These are phyloP conservation scores for Nycticorax nycticorax DNA, from an alignment of 2,113 vertebrate genomes.

Conservation along the genomic window DNA sequence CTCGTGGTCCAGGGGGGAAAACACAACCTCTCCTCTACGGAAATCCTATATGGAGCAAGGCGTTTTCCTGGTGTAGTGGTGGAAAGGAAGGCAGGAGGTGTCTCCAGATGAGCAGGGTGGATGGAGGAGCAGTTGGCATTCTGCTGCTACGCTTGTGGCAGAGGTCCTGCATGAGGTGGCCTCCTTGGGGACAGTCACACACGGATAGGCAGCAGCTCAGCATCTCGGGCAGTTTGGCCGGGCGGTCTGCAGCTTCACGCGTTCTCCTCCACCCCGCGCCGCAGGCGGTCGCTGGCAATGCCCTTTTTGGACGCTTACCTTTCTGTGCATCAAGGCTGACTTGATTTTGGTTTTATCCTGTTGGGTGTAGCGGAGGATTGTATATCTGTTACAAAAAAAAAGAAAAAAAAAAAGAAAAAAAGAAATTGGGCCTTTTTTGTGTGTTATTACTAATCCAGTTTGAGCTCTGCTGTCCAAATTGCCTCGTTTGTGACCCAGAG, in stretches of 20 bases:
- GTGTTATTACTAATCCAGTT: constrained; percentile 34
- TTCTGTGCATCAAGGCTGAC: background rate
- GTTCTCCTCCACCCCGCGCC: fast-evolving
- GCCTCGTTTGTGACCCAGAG: constrained; percentile 60
- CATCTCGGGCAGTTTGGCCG: background rate
- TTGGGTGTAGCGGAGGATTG: background rate
- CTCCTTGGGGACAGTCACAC: background rate
- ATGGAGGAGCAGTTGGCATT: background rate
- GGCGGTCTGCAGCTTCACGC: fast-evolving
- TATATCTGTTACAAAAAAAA: background rate
- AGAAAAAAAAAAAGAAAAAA: background rate
- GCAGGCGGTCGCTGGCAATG: fast-evolving
- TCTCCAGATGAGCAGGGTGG: background rate
- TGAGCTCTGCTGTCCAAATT: constrained; percentile 54
- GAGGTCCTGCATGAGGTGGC: background rate
- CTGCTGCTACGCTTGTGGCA: background rate
- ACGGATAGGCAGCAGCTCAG: background rate
- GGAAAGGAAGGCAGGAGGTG: background rate
- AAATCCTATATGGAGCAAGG: background rate
- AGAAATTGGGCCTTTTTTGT: background rate
- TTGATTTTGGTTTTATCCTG: constrained; percentile 5
- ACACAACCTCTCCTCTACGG: background rate
- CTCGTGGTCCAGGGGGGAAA: fast-evolving
- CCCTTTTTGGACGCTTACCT: background rate
- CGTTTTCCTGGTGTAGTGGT: background rate